These are phyloP conservation scores for Phalacrocorax aristotelis DNA, from an alignment of 2,113 vertebrate species.

Conservation along the genomic window DNA sequence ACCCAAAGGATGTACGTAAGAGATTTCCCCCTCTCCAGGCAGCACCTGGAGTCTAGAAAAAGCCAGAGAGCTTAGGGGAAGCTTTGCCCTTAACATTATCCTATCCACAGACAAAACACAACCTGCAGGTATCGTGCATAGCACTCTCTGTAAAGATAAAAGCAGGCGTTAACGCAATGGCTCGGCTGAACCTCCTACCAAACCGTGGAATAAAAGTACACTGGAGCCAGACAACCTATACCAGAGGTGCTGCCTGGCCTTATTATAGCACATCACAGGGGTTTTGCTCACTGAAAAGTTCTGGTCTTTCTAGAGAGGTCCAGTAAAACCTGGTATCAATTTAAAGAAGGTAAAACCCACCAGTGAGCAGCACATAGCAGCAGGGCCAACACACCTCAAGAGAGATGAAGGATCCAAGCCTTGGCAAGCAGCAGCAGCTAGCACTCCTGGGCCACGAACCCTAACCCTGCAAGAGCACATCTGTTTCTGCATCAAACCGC, in stretches of 20 bases:
- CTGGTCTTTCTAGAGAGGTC: neutral
- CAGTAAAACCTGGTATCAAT: neutral
- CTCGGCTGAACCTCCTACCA: neutral
- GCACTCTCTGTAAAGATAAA: neutral
- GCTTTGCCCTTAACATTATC: neutral
- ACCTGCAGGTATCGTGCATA: neutral
- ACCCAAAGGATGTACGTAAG: neutral
- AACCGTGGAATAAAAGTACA: neutral
- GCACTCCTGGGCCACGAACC: neutral
- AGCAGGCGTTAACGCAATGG: neutral
- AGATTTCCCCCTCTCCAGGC: neutral
- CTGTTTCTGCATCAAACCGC: accelerated
- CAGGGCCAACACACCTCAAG: neutral
- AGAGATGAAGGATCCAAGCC: neutral
- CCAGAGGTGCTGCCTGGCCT: neutral
- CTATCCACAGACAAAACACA: neutral
- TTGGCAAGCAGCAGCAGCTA: neutral
- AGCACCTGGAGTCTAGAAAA: neutral
- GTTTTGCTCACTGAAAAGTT: neutral
- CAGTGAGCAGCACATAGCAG: neutral
- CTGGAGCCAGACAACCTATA: neutral
- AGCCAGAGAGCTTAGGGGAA: neutral
- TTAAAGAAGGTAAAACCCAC: neutral
- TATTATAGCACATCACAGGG: neutral
- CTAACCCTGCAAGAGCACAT: neutral